phyloP scores from a whole-genome alignment of 1,140 invertebrate species.

The Oryctes rhinoceros region DNA sequence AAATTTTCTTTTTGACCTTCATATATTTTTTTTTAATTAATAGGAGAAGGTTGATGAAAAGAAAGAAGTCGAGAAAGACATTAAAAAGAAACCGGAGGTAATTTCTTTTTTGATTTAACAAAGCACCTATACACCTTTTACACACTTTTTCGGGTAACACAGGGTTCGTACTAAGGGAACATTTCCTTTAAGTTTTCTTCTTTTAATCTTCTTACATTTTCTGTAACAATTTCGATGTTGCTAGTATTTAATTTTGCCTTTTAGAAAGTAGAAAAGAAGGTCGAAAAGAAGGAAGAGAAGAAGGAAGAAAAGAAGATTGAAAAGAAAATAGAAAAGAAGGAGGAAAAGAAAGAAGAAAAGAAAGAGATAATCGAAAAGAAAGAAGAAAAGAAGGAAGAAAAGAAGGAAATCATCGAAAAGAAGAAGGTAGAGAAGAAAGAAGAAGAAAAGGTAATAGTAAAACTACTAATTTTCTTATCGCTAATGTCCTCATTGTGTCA shows the following conservation, averaged over 20 bases:
- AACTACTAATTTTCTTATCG: not conserved
- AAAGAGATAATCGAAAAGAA: slow-evolving; percentile 53
- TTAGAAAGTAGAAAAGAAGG: slow-evolving; percentile 60
- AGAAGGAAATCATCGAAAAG: slow-evolving; percentile 61
- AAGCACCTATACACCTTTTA: not conserved
- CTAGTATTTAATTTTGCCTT: not conserved
- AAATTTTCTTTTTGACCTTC: not conserved
- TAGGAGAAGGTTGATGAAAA: slow-evolving; percentile 54
- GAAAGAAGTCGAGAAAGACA: slow-evolving; percentile 3
- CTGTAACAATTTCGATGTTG: not conserved
- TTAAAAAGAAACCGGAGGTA: slow-evolving; percentile 19
- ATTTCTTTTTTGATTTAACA: not conserved
- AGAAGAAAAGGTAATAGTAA: slow-evolving; percentile 52
- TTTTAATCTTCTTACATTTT: not conserved
- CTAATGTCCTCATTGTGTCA: not conserved
- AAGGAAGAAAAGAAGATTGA: slow-evolving; percentile 62
- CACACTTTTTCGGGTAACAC: not conserved
- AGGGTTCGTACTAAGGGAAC: not conserved
- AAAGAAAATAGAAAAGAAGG: slow-evolving; percentile 60
- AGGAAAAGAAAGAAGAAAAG: slow-evolving; percentile 51
- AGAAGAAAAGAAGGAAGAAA: slow-evolving; percentile 60
- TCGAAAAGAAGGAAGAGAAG: slow-evolving; percentile 55
- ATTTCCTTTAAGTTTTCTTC: not conserved
- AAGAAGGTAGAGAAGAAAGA: slow-evolving; percentile 61
- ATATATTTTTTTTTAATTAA: slow-evolving; percentile 37